A percentile compares a stretch with the other conserved stretches of the same genome.
Evolutionary conservation across 2,113 vertebrate species (phyloP).

Genomic region (Pangasianodon gigas): DNA sequence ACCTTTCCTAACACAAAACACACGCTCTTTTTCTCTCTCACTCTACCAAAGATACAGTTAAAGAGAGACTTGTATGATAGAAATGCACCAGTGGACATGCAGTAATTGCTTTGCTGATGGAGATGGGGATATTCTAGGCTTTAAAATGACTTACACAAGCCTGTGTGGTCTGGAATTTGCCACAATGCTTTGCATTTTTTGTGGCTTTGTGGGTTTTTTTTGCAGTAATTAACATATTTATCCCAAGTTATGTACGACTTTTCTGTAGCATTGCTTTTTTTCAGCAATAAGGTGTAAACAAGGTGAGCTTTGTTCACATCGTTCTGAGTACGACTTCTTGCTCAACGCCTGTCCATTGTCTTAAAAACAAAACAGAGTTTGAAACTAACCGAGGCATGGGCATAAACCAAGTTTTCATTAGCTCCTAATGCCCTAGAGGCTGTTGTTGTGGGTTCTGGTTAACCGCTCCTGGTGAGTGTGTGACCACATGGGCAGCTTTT

Average conservation of each 20-base stretch:
- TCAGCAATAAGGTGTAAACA: background rate
- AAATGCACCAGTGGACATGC: constrained; percentile 36
- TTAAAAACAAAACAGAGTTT: background rate
- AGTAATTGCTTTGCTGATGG: constrained; percentile 43
- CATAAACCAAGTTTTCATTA: constrained; percentile 33
- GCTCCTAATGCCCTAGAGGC: constrained; percentile 18
- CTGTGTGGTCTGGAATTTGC: constrained; percentile 3
- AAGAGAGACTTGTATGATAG: constrained; percentile 14
- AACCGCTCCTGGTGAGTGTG: constrained; percentile 30
- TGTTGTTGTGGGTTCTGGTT: constrained; percentile 27
- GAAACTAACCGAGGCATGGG: background rate
- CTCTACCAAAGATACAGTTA: background rate
- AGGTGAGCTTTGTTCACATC: background rate
- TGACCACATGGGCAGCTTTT: constrained; percentile 57
- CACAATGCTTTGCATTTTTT: background rate
- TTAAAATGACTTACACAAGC: constrained; percentile 14
- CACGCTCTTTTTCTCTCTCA: background rate
- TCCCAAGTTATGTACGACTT: background rate
- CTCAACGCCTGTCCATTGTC: background rate
- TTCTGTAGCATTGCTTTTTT: background rate
- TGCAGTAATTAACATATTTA: constrained; percentile 4
- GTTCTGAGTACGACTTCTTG: background rate
- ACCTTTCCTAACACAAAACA: background rate
- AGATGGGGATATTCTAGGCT: constrained; percentile 11
- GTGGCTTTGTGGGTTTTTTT: background rate